Base-by-base conservation (phyloP, 1,140 invertebrate species). In the Antheraea mylitta region DNA sequence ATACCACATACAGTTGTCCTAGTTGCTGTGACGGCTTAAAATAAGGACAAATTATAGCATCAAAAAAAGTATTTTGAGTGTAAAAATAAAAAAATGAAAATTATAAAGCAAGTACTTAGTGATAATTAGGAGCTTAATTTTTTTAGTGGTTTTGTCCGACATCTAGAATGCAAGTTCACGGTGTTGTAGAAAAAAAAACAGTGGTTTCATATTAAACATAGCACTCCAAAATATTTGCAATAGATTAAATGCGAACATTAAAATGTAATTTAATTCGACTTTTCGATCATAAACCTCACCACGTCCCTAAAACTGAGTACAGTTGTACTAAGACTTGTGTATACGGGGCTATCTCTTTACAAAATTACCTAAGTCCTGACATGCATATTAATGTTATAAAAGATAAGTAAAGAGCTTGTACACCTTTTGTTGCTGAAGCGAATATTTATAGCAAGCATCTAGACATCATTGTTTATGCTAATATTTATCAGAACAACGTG, bases 341-440 rank as follows among this genome's bases (percentile, higher is more conserved):
- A 37, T 6, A 36, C 62, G n/a, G 37, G 30, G 9, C 16, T 64
- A 64, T 64, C 62, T 64, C 62, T 38, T 38, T 64, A 42, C 36
- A 64, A 64, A 64, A 64, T 38, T 37, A 38, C 62, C 62, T 64
- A 19, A 64, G 37, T 42, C 37, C 36, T 18, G 18, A 38, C 62
- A 64, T 42, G 37, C 37, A 64, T 37, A 53, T 53, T 53, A 61
- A 61, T 36, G 9, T 22, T n/a, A n/a, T 22, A 3, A 10, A 30
- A 30, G 59, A 61, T 61, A 61, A 61, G 59, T 36, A 13, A 13
- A 22, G 30, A 13, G 59, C 16, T 61, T 30, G 22, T 61, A 61
- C 45, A 53, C 45, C 45, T 53, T 53, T 53, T 53, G 45, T n/a
- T 53, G 5, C 16, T 53, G 16, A 53, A 53, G 16, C 9, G 45